These are phyloP conservation scores for Acrobasis consociella DNA, from an alignment of 2,888 invertebrate species.

Conservation along the genomic window DNA sequence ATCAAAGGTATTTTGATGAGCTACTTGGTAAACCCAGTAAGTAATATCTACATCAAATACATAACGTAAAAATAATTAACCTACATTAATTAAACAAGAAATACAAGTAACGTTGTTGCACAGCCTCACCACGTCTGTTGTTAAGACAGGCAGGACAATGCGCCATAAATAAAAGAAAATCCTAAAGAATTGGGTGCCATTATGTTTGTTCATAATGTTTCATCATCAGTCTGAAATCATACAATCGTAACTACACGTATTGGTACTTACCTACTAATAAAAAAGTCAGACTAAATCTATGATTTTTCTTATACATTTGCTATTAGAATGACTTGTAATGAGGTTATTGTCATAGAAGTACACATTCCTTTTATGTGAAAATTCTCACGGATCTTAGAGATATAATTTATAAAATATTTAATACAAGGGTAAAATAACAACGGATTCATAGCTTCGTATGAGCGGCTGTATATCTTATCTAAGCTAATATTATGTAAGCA, in stretches of 20 bases:
- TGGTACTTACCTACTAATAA: too few species aligned
- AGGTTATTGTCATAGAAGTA: not conserved
- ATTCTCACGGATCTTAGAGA: conserved; percentile 2
- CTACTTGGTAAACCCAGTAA: too few species aligned
- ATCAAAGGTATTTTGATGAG: too few species aligned
- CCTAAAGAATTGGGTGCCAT: not conserved
- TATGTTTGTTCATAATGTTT: not conserved
- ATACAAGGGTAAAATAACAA: not conserved
- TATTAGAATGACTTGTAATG: not conserved
- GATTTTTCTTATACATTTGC: not conserved
- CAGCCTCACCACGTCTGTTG: not conserved
- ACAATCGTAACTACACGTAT: too few species aligned
- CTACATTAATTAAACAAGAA: not conserved
- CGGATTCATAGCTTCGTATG: not conserved
- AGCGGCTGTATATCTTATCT: too few species aligned
- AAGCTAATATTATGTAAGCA: too few species aligned
- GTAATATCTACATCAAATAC: not conserved
- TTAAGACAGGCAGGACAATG: not conserved
- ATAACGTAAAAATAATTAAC: not conserved
- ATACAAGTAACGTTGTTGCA: not conserved
- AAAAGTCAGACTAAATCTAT: not conserved
- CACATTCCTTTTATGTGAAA: not conserved
- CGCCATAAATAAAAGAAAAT: not conserved
- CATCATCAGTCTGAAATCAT: too few species aligned
- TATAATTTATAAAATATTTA: conserved; percentile 4